Conservation (phyloP, 1,140 invertebrate species). For the Zophobas morio region DNA sequence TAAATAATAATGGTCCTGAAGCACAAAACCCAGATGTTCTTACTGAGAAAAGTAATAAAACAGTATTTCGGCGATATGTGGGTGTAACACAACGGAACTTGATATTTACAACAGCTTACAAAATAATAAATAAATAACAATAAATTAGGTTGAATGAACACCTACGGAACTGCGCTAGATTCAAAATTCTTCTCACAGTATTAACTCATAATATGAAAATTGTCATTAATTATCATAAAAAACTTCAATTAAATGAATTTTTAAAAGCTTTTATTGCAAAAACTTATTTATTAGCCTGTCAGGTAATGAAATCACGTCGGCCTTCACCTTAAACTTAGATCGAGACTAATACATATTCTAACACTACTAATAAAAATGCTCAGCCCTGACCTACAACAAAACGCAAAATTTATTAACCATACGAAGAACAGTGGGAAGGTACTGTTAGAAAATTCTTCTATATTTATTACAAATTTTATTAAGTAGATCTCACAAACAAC, state of each 20-base stretch:
- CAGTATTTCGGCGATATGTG: constrained; percentile 29
- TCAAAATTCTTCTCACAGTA: not conserved
- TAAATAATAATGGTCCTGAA: constrained; percentile 20
- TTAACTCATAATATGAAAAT: not conserved
- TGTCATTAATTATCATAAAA: not conserved
- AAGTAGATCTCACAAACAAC: no score
- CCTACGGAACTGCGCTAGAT: constrained; percentile 18
- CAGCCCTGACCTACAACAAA: constrained; percentile 29
- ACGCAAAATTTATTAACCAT: constrained; percentile 4
- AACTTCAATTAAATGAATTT: not conserved
- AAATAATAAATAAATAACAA: constrained; percentile 43
- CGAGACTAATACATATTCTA: not conserved
- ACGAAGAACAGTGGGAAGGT: not conserved
- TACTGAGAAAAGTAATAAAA: constrained; percentile 36
- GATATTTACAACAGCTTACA: constrained; percentile 30
- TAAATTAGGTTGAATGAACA: constrained; percentile 39
- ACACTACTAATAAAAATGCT: not conserved
- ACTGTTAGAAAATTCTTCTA: no score
- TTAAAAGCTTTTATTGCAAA: not conserved
- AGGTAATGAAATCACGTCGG: not conserved
- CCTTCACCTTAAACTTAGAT: constrained; percentile 25
- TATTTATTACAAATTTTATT: no score
- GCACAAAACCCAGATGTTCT: constrained; percentile 31
- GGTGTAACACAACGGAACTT: constrained; percentile 37
- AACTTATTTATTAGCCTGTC: constrained; percentile 11